Conservation (phyloP, 2,113 vertebrate genomes). For the Menidia beryllina region DNA sequence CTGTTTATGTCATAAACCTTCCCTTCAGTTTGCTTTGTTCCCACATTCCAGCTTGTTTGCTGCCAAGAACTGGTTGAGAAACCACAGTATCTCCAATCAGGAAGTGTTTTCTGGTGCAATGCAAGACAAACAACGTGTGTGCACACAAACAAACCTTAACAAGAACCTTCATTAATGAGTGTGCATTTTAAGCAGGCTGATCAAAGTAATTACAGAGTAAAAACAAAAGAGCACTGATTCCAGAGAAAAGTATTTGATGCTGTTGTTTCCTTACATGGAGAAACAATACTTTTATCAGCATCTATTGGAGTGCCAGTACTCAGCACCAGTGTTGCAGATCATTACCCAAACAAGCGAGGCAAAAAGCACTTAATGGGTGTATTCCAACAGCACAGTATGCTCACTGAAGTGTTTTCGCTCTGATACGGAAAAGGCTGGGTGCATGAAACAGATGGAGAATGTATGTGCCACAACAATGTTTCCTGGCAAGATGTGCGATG, state of each 20-base stretch:
- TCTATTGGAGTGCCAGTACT: slow-evolving; percentile 21
- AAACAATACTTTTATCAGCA: slow-evolving; percentile 28
- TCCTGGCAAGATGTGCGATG: slow-evolving; percentile 1
- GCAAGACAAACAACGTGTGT: slow-evolving; percentile 10
- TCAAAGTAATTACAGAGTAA: slow-evolving; percentile 30
- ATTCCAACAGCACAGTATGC: slow-evolving; percentile 51
- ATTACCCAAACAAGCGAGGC: slow-evolving; percentile 38
- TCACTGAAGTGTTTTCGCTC: slow-evolving; percentile 40
- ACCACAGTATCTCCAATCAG: slow-evolving; percentile 1
- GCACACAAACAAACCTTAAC: slow-evolving; percentile 25
- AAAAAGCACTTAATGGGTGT: slow-evolving; percentile 49
- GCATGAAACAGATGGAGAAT: slow-evolving; percentile 64
- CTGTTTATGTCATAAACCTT: background rate
- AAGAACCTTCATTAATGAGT: slow-evolving; percentile 34
- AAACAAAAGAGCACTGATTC: slow-evolving; percentile 10
- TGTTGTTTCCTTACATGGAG: background rate
- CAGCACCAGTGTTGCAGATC: slow-evolving; percentile 23
- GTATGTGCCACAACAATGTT: slow-evolving; percentile 30
- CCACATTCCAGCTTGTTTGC: slow-evolving; percentile 6
- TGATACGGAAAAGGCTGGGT: slow-evolving; percentile 31
- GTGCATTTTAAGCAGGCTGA: slow-evolving; percentile 39
- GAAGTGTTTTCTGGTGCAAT: slow-evolving; percentile 19
- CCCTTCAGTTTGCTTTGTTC: slow-evolving; percentile 12
- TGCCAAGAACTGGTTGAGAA: background rate
- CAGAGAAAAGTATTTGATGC: background rate